phyloP scores from a whole-genome alignment of 2,113 vertebrate species.

The Heterotis niloticus region DNA sequence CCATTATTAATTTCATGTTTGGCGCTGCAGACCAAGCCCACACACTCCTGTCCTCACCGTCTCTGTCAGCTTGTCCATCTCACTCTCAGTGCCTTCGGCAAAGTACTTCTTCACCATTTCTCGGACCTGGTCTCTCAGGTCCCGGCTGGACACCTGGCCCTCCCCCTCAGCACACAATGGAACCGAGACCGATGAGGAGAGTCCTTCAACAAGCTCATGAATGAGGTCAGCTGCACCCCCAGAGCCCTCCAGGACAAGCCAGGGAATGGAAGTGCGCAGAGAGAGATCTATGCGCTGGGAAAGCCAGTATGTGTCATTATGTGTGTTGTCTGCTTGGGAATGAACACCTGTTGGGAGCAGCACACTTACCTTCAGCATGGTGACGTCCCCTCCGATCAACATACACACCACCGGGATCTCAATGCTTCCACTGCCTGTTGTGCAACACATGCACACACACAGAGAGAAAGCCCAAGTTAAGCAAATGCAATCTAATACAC shows the following conservation, averaged over 20 bases:
- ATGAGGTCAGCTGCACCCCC: slow-evolving; percentile 78
- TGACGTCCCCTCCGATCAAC: slow-evolving; percentile 71
- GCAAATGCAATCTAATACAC: no score
- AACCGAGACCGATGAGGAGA: slow-evolving; percentile 31
- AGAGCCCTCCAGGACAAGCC: slow-evolving; percentile 77
- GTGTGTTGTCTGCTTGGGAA: background rate
- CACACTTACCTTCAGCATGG: slow-evolving; percentile 70
- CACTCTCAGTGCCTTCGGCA: slow-evolving; percentile 37
- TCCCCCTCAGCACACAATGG: slow-evolving; percentile 50
- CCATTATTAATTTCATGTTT: background rate
- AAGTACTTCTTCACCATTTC: slow-evolving; percentile 64
- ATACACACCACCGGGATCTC: slow-evolving; percentile 85
- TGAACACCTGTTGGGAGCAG: background rate
- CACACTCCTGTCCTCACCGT: slow-evolving; percentile 44
- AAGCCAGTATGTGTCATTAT: background rate
- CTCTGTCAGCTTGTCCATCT: slow-evolving; percentile 61
- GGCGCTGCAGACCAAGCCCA: background rate
- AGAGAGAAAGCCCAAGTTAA: no score
- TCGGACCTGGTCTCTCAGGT: slow-evolving; percentile 52
- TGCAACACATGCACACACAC: no score
- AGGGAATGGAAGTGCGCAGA: slow-evolving; percentile 70
- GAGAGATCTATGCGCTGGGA: slow-evolving; percentile 71
- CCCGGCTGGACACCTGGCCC: slow-evolving; percentile 39
- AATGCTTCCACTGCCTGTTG: slow-evolving; percentile 74
- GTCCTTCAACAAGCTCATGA: slow-evolving; percentile 68